Base-by-base conservation (phyloP, 1,140 invertebrate genomes). In the Grapholita molesta region DNA sequence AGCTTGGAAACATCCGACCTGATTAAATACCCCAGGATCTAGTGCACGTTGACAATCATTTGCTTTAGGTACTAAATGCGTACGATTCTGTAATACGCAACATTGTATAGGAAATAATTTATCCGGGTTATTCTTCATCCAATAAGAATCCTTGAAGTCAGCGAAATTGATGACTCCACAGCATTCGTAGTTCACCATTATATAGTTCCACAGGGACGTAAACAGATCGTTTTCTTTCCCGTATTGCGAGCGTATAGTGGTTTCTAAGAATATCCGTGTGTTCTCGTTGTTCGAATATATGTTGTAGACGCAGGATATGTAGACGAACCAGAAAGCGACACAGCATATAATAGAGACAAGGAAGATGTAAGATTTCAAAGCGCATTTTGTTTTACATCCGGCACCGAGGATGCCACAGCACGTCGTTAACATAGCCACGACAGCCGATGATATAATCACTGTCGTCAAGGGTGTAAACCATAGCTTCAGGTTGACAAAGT, bases 381-480 rank as follows among this genome's bases (percentile, higher is more conserved):
- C 86, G 53, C 88, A 91, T 79, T 88, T 86, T 0, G 83, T 48
- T 69, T 80, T 86, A 64, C 88, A 91, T 0, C 85, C 86, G 1
- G 88, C 84, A 0, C 88, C 86, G 8, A 91, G 66, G 3, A 91
- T 76, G 0, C 89, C 89, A 35, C 87, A 91, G 24, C 88, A 89
- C 0, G 89, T 86, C 7, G 87, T 89, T 33, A 89, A 53, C 74
- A 89, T 86, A 0, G 79, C 79, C 0, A 89, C 24, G 1, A 73
- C 30, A 9, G 80, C 67, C 18, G 89, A 30, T 0, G 82, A 79
- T 28, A 90, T 83, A 0, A 90, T 57, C 4, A 91, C 73, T 8
- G 83, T 74, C 0, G 84, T 89, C 38, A 91, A 53, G 0, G 88
- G 85, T 1, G 85, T 88, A 0, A 84, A 21, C 86, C 85, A 88